These are phyloP conservation scores for Chelonus insularis DNA, from an alignment of 1,140 invertebrate species.

Conservation along the genomic window DNA sequence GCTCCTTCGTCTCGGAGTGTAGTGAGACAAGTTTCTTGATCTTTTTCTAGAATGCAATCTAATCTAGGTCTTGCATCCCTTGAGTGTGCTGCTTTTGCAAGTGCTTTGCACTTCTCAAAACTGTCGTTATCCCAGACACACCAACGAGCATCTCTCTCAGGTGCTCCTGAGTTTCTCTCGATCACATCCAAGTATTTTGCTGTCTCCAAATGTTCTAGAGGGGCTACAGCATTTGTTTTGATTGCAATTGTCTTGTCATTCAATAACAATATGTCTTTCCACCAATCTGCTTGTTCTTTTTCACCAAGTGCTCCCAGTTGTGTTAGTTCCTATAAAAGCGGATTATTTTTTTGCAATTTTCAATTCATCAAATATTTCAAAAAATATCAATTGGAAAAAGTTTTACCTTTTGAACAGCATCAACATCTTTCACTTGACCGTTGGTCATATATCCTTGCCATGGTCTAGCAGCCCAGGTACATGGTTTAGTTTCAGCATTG, in stretches of 20 bases:
- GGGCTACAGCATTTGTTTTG: slow-evolving; percentile 66
- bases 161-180: slow-evolving; percentile 69
- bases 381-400: not conserved
- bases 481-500: slow-evolving; percentile 64
- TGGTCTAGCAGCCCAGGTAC: slow-evolving; percentile 78
- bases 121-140: slow-evolving; percentile 68
- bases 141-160: slow-evolving; percentile 62
- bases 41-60: slow-evolving; percentile 65
- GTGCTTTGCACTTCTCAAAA: slow-evolving; percentile 68
- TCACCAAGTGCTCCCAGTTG: slow-evolving; percentile 58
- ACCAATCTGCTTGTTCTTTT: slow-evolving; percentile 60
- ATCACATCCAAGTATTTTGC: slow-evolving; percentile 80
- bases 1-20: slow-evolving; percentile 65
- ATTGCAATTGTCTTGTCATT: slow-evolving; percentile 62
- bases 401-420: slow-evolving; percentile 51
- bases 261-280: slow-evolving; percentile 62
- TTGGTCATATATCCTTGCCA: slow-evolving; percentile 76
- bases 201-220: slow-evolving; percentile 67
- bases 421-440: slow-evolving; percentile 58
- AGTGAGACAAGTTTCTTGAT: slow-evolving; percentile 68
- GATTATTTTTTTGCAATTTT: not conserved
- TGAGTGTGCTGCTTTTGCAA: slow-evolving; percentile 70
- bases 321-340: slow-evolving; percentile 42
- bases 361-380: not conserved
- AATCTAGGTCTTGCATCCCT: slow-evolving; percentile 71